These are phyloP conservation scores for Phengaris alcon DNA, from an alignment of 2,888 invertebrate species.

Conservation along the genomic window DNA sequence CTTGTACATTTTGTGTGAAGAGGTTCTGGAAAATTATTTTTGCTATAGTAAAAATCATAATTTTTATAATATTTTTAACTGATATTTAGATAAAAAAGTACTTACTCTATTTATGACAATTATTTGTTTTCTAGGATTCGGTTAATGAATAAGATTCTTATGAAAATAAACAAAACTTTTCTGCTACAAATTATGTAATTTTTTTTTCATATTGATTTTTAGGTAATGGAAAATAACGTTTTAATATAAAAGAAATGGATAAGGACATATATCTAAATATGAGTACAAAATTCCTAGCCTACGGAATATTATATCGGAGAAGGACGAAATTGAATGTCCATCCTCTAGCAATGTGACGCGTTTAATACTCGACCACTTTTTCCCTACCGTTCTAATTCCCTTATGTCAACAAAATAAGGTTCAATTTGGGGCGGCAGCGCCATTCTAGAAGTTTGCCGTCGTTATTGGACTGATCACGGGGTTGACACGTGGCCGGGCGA, in stretches of 20 bases:
- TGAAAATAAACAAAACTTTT: too few relatives aligned
- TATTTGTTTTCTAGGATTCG: too few relatives aligned
- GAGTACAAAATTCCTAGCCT: not conserved
- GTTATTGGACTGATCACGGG: constrained; percentile 69
- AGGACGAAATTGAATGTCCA: constrained; percentile 40
- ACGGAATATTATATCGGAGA: constrained; percentile 11
- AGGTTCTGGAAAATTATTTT: too few relatives aligned
- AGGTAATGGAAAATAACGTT: not conserved
- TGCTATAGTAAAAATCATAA: too few relatives aligned
- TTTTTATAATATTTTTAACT: too few relatives aligned
- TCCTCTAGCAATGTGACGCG: constrained; percentile 38
- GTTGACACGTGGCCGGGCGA: constrained; percentile 59
- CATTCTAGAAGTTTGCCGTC: constrained; percentile 32
- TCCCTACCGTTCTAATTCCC: not conserved
- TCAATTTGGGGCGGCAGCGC: constrained; percentile 24
- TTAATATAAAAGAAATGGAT: not conserved
- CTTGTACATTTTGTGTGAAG: too few relatives aligned
- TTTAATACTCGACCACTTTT: constrained; percentile 32
- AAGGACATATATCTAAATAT: not conserved
- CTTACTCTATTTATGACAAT: too few relatives aligned
- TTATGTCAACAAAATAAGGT: constrained; percentile 32
- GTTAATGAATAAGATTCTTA: too few relatives aligned
- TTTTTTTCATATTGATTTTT: too few relatives aligned
- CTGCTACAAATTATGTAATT: too few relatives aligned
- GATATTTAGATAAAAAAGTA: too few relatives aligned